Conservation (phyloP, 2,888 invertebrate species). For the Pristionchus japonicus region DNA sequence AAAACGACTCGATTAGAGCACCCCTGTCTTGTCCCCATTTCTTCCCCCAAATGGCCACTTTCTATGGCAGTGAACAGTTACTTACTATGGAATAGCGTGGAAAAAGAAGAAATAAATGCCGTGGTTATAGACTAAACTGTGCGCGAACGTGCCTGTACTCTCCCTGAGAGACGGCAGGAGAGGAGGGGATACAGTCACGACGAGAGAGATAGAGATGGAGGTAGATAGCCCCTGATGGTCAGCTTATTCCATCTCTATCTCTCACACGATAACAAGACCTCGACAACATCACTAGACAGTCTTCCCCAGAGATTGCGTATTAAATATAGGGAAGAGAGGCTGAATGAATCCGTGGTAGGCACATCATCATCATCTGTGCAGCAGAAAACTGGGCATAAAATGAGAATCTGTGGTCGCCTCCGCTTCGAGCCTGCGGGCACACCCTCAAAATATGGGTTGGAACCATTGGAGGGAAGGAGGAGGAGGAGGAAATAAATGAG, state of each 20-base stretch:
- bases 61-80: neutral
- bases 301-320: neutral
- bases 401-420: neutral
- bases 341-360: slow-evolving; percentile 8
- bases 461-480: neutral
- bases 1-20: slow-evolving; percentile 31
- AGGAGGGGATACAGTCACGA: neutral
- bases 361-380: neutral
- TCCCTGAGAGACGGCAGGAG: neutral
- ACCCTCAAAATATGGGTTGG: slow-evolving; percentile 19
- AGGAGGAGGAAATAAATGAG: neutral
- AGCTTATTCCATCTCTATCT: neutral
- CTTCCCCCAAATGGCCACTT: neutral
- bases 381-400: neutral
- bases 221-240: neutral
- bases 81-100: neutral
- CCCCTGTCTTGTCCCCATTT: neutral
- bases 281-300: slow-evolving; percentile 2
- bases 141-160: neutral
- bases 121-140: neutral
- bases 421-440: slow-evolving; percentile 2
- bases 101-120: neutral
- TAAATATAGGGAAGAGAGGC: neutral
- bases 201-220: neutral
- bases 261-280: slow-evolving; percentile 21